These are phyloP conservation scores for Apodemus sylvaticus DNA, from an alignment of 2,113 vertebrate genomes.

Conservation along the genomic window DNA sequence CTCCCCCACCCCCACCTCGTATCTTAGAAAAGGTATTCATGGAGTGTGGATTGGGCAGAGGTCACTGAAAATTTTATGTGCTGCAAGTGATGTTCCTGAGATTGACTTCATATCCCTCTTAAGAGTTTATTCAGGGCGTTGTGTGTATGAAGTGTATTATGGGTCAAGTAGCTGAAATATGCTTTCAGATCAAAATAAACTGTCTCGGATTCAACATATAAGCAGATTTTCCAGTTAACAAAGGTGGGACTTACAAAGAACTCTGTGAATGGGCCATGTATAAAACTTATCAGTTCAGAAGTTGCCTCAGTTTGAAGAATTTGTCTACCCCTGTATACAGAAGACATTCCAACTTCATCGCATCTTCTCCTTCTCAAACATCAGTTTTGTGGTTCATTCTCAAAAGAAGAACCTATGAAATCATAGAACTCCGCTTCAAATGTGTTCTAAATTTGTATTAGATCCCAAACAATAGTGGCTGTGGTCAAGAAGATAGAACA, in stretches of 20 bases:
- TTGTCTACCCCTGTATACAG: background rate
- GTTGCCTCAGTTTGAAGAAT: background rate
- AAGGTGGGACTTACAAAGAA: background rate
- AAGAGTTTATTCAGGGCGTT: background rate
- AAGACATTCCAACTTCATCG: background rate
- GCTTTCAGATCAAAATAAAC: background rate
- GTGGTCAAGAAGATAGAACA: background rate
- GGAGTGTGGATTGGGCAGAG: background rate
- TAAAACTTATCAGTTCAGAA: background rate
- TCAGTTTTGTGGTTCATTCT: background rate
- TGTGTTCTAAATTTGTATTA: background rate
- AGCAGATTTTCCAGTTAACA: background rate
- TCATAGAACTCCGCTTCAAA: constrained; percentile 7
- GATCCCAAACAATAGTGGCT: background rate
- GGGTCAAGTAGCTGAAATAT: background rate
- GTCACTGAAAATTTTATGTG: constrained; percentile 11
- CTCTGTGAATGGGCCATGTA: background rate
- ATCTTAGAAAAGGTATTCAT: constrained; percentile 17
- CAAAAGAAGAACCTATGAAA: background rate
- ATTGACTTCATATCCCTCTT: background rate
- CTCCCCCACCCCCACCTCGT: background rate
- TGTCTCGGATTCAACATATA: constrained; percentile 32
- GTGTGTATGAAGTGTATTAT: constrained; percentile 2
- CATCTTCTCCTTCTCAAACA: background rate
- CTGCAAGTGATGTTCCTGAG: background rate